phyloP scores from a whole-genome alignment of 1,140 invertebrate species.

The Aphelinus certus region DNA sequence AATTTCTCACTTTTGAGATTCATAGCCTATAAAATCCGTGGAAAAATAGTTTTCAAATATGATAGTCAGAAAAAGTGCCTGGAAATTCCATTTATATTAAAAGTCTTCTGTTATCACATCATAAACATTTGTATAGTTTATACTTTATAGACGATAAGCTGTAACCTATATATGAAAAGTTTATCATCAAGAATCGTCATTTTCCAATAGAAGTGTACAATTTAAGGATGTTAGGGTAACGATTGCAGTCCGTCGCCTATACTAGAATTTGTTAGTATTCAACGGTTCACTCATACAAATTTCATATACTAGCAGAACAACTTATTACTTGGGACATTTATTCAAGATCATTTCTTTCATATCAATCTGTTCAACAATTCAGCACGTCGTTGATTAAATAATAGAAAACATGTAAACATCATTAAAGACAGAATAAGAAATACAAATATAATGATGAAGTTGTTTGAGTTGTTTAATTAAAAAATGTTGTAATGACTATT shows the following conservation, averaged over 20 bases:
- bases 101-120: too few species aligned
- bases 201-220: too few species aligned
- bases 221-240: not conserved
- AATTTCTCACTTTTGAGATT: too few species aligned
- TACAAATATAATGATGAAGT: not conserved
- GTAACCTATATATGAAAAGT: too few species aligned
- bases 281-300: slow-evolving; percentile 4
- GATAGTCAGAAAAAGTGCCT: too few species aligned
- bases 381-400: not conserved
- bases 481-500: not conserved
- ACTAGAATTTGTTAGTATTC: not conserved
- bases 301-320: slow-evolving; percentile 1
- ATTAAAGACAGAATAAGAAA: not conserved
- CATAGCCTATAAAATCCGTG: too few species aligned
- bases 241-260: not conserved
- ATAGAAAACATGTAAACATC: not conserved
- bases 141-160: too few species aligned
- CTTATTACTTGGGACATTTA: not conserved
- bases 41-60: too few species aligned
- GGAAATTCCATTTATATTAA: too few species aligned
- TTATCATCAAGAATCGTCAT: too few species aligned
- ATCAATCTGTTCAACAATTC: not conserved
- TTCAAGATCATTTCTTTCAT: not conserved
- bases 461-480: not conserved
- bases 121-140: too few species aligned